These are phyloP conservation scores for Syngnathus rostellatus DNA, from an alignment of 2,797 vertebrate species.

Conservation along the genomic window DNA sequence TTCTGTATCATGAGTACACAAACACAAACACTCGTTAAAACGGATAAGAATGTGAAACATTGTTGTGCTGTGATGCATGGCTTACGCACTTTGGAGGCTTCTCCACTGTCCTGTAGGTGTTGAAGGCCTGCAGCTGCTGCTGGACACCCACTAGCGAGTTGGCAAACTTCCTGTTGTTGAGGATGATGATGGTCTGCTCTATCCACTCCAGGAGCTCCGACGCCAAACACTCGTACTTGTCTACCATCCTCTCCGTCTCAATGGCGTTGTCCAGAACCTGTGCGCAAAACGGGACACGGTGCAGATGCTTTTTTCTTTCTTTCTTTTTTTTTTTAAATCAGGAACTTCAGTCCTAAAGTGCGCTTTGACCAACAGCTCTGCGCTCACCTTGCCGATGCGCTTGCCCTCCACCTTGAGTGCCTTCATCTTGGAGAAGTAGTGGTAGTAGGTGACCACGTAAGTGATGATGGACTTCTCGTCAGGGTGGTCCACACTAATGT, in stretches of 20 bases:
- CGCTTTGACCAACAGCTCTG: too few relatives aligned
- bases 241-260: conserved; percentile 95
- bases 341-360: too few relatives aligned
- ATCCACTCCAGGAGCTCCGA: conserved; percentile 97
- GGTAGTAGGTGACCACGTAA: conserved; percentile 95
- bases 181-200: conserved; percentile 95
- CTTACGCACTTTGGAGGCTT: conserved; percentile 84
- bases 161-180: conserved; percentile 96
- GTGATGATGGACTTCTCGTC: conserved; percentile 99
- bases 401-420: conserved; percentile 96
- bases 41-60: too few relatives aligned
- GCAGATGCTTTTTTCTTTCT: too few relatives aligned
- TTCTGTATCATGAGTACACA: too few relatives aligned
- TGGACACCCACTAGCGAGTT: conserved; percentile 93
- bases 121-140: conserved; percentile 96
- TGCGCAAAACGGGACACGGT: too few relatives aligned
- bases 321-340: too few relatives aligned
- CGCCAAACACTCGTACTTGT: conserved; percentile 93
- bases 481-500: conserved; percentile 95
- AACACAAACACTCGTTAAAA: too few relatives aligned
- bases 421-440: conserved; percentile 99
- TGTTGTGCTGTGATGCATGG: too few relatives aligned
- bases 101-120: conserved; percentile 94
- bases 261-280: conserved; percentile 92
- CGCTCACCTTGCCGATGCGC: conserved; percentile 85